Base-by-base conservation (phyloP, 2,797 vertebrate genomes). In the Prunella strophiata region DNA sequence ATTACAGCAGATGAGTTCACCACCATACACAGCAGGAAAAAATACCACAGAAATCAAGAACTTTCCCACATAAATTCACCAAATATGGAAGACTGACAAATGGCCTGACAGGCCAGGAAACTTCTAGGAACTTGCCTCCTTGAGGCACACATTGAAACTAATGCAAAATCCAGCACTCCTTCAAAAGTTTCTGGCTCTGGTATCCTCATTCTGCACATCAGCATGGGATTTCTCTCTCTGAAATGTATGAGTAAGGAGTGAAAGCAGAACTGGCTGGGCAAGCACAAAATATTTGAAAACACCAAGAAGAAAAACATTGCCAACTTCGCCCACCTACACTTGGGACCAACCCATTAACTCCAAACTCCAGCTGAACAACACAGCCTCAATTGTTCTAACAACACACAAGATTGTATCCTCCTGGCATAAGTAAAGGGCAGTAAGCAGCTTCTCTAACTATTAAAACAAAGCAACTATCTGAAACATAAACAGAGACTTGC, bases 231-330 rank as follows among this genome's bases (percentile, higher is more conserved):
- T 93, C 79, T 96, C 65, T 70, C 62, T 93, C 89, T 78, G 76
- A 94, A 95, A 82, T 78, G 42, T 63, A 67, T 84, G 85, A 94
- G 66, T 86, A 90, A 93, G 76, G 77, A 96, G 38, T 47, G 89
- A 94, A 95, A 91, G 71, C 38, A 91, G 88, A 94, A 95, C 79
- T 73, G 94, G 88, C 94, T 84, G 85, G 91, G 85, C 85, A 91
- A 95, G 71, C 67, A 71, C 36, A 63, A 93, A 95, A 91, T 94
- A 92, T 90, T 93, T 93, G 94, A 95, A 93, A 92, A 95, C 55
- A 85, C 71, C 77, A 80, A 72, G 61, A 74, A 59, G 76, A 84
- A 80, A 62, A 91, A 47, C 57, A 90, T 2, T 65, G 92, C 92
- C 91, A 93, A 52, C 59, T 95, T 86, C 7, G 9, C 90, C 94